Evolutionary conservation across 2,113 vertebrate genomes (phyloP).

Genomic region (Bettongia penicillata): DNA sequence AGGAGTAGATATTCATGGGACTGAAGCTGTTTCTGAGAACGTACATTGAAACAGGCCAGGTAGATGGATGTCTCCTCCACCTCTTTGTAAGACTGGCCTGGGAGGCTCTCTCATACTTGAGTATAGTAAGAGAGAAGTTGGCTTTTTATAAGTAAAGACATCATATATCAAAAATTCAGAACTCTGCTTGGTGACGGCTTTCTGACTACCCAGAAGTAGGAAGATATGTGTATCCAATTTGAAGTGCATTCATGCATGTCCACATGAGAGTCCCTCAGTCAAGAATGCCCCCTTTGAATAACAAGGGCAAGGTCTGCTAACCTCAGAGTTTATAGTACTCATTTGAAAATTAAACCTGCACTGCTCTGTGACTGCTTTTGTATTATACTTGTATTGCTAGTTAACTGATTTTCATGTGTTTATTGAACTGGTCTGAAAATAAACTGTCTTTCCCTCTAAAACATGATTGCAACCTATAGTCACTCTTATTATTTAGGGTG

Average conservation of each 20-base stretch:
- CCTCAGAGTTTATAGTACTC: neutral
- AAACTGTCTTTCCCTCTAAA: neutral
- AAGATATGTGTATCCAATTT: neutral
- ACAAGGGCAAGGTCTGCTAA: neutral
- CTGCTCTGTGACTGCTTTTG: neutral
- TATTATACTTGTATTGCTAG: neutral
- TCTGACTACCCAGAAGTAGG: neutral
- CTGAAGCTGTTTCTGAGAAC: too few relatives aligned
- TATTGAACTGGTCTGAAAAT: neutral
- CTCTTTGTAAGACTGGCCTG: neutral
- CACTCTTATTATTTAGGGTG: neutral
- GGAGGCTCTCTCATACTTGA: neutral
- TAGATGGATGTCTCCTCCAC: neutral
- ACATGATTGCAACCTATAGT: neutral
- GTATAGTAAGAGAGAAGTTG: neutral
- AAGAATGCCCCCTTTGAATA: neutral
- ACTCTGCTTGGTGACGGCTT: neutral
- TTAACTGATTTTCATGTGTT: neutral
- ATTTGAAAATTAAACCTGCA: neutral
- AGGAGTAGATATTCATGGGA: too few relatives aligned
- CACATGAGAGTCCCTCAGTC: neutral
- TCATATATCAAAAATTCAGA: neutral
- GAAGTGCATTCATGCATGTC: neutral
- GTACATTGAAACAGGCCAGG: too few relatives aligned
- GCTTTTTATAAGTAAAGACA: neutral